Evolutionary conservation across 1,140 invertebrate species (phyloP).

Genomic region (Cydia amplana): DNA sequence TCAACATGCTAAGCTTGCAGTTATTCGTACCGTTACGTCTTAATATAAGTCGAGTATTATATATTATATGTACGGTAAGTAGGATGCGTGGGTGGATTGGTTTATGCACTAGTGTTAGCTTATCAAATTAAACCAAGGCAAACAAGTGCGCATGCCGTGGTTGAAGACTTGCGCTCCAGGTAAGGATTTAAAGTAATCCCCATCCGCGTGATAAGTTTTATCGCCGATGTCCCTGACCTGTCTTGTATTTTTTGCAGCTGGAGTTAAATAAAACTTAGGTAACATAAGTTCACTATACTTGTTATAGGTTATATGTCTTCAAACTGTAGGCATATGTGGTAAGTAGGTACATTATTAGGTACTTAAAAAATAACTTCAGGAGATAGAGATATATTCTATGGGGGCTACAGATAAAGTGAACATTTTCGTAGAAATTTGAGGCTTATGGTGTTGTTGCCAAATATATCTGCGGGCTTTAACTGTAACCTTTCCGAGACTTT

Average conservation of each 20-base stretch:
- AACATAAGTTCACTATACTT: not conserved
- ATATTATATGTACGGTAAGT: conserved; percentile 1
- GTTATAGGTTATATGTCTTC: too few relatives aligned
- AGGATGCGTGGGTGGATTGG: not conserved
- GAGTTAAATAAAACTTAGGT: not conserved
- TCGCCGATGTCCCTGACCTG: not conserved
- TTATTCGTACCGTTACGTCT: not conserved
- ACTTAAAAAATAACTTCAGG: too few relatives aligned
- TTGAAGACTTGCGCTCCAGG: not conserved
- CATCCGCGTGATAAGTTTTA: conserved; percentile 8
- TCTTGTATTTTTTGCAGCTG: not conserved
- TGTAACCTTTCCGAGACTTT: too few relatives aligned
- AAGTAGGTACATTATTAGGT: too few relatives aligned
- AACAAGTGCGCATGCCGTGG: conserved; percentile 8
- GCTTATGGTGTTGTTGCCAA: too few relatives aligned
- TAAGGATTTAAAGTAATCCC: not conserved
- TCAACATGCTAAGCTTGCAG: not conserved
- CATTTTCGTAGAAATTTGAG: too few relatives aligned
- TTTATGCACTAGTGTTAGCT: not conserved
- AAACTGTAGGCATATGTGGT: too few relatives aligned
- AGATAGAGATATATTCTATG: too few relatives aligned
- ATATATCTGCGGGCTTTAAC: too few relatives aligned
- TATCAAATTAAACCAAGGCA: not conserved
- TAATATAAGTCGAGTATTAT: not conserved
- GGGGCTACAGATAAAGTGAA: too few relatives aligned